Percentiles rank a stretch among this genome's conserved stretches.
phyloP scores from a whole-genome alignment of 1,140 invertebrate species.

The Euwallacea similis region DNA sequence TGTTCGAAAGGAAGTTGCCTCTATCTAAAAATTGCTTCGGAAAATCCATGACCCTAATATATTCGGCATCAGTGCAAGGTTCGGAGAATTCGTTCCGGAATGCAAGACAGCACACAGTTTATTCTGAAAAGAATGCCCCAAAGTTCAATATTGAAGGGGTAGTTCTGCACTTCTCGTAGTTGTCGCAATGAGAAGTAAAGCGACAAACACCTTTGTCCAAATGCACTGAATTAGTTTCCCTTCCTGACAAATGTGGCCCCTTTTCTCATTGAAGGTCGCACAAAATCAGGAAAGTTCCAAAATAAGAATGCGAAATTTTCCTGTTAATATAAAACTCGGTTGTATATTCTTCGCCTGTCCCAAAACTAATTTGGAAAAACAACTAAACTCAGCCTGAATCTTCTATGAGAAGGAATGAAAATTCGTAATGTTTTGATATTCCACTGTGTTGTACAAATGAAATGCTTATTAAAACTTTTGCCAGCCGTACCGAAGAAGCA shows the following conservation, averaged over 20 bases:
- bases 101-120: not conserved
- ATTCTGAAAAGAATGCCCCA: not conserved
- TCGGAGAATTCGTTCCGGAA: not conserved
- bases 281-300: too few relatives aligned
- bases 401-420: not conserved
- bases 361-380: too few relatives aligned
- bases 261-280: too few relatives aligned
- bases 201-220: too few relatives aligned
- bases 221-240: too few relatives aligned
- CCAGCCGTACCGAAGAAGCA: not conserved
- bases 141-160: too few relatives aligned
- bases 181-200: too few relatives aligned
- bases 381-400: not conserved
- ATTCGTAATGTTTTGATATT: conserved; percentile 10
- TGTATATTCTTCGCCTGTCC: too few relatives aligned
- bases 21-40: conserved; percentile 6
- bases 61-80: not conserved
- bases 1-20: not conserved
- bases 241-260: too few relatives aligned
- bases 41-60: conserved; percentile 2
- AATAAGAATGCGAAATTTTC: too few relatives aligned
- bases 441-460: not conserved
- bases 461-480: conserved; percentile 12
- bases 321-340: too few relatives aligned
- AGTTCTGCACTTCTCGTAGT: too few relatives aligned